Base-by-base conservation (phyloP, 2,888 invertebrate genomes). In the Pimpla rufipes region DNA sequence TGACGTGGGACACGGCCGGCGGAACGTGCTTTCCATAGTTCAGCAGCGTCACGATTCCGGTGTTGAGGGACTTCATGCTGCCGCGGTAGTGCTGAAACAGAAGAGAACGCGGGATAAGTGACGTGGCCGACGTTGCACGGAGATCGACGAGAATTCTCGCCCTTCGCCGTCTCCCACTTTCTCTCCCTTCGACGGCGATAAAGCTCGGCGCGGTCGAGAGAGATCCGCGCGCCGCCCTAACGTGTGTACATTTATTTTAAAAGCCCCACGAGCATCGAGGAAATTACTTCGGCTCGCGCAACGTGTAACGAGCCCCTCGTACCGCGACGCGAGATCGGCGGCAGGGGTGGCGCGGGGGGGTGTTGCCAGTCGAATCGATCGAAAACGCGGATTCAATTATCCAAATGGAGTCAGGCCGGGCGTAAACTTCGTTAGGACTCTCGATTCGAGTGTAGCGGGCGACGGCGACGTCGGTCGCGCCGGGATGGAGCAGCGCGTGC, bases 21-120 rank as follows among this genome's bases (percentile, higher is more conserved):
- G 99, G 98, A 84, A 99, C 99, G 93, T 98, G 97, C 94, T 98
- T 98, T 81, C 99, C 99, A 94, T 99, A 99, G 95, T 99, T 99
- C 85, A 99, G 95, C 86, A 99, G 95, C 37, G 99, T 99, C 83
- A 99, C 98, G 90, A 99, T 99, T 80, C 99, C 99, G 0, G 99
- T 99, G 94, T 99, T 99, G 87, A 99, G 94, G 85, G 98, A 98
- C 94, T 98, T 97, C 94, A 97, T 95, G 90, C 98, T 97, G 87
- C 98, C 98, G 67, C 98, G 96, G 94, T 98, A 98, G 93, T 98
- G 98, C 96, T 98, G 95, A n/a, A 94, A 94, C 91, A 89, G 59
- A 71, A 83, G 57, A 67, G 74, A 80, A 76, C 57, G 57, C 13
- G 57, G n/a, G 21, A 70, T 64, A 18, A 47, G 23, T 71, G n/a